Evolutionary conservation across 2,797 vertebrate genomes (phyloP).

Genomic region (Acanthopagrus latus): DNA sequence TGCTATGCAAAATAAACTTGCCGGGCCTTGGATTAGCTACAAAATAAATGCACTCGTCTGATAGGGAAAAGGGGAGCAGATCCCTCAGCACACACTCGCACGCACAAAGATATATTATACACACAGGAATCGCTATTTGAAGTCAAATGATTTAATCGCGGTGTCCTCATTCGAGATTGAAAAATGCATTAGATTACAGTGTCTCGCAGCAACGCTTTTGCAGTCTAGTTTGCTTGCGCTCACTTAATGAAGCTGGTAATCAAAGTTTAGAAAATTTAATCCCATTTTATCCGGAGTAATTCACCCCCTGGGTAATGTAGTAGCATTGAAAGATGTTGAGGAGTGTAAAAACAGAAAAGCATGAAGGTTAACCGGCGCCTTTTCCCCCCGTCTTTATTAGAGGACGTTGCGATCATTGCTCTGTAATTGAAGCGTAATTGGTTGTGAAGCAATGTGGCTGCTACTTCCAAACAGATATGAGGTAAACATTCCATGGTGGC

Average conservation of each 20-base stretch:
- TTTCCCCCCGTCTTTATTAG: conserved; percentile 68
- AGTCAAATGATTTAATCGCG: conserved; percentile 65
- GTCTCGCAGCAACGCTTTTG: conserved; percentile 57
- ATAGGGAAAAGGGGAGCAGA: conserved; percentile 54
- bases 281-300: conserved; percentile 73
- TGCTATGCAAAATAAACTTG: conserved; percentile 47
- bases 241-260: conserved; percentile 77
- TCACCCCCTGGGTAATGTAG: conserved; percentile 66
- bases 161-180: conserved; percentile 67
- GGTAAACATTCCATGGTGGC: conserved; percentile 79
- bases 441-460: conserved; percentile 80
- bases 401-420: conserved; percentile 78
- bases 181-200: conserved; percentile 65
- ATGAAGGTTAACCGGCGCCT: conserved; percentile 77
- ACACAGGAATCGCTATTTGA: conserved; percentile 63
- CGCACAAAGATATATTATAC: conserved; percentile 36
- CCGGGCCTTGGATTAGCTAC: conserved; percentile 19
- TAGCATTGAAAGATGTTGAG: conserved; percentile 65
- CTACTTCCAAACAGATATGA: conserved; percentile 77
- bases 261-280: conserved; percentile 77
- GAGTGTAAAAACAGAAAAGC: conserved; percentile 70
- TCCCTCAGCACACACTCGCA: conserved; percentile 34
- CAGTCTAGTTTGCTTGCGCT: conserved; percentile 63
- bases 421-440: conserved; percentile 84
- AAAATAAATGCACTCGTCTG: conserved; percentile 45